These are phyloP conservation scores for Lepisosteus oculatus DNA, from an alignment of 2,113 vertebrate species.

Conservation along the genomic window DNA sequence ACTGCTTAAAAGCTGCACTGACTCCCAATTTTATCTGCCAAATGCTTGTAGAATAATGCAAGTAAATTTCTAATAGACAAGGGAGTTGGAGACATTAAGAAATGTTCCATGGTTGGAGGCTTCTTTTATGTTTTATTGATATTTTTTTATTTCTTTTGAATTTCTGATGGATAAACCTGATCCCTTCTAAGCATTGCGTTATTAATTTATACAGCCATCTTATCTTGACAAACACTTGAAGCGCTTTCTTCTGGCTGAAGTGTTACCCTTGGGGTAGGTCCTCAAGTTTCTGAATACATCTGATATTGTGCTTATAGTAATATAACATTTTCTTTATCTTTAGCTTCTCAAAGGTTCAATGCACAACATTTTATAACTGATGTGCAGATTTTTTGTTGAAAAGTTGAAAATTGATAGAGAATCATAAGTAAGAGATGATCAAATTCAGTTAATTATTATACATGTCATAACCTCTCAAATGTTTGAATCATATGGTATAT, in stretches of 20 bases:
- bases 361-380: too few species aligned
- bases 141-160: conserved; percentile 27
- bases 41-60: not conserved
- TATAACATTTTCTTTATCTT: too few species aligned
- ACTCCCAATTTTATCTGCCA: not conserved
- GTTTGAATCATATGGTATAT: too few species aligned
- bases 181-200: conserved; percentile 43
- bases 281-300: not conserved
- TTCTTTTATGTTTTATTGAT: conserved; percentile 38
- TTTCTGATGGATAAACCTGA: conserved; percentile 27
- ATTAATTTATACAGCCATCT: conserved; percentile 33
- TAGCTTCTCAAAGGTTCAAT: too few species aligned
- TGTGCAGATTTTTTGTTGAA: too few species aligned
- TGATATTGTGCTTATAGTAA: not conserved
- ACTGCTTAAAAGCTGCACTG: not conserved
- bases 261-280: conserved; percentile 1
- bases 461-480: too few species aligned
- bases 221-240: conserved; percentile 19
- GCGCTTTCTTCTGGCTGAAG: not conserved
- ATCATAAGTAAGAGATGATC: too few species aligned
- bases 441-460: too few species aligned
- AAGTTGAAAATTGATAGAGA: too few species aligned
- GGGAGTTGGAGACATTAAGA: conserved; percentile 21
- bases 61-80: not conserved
- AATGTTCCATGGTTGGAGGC: not conserved